Base-by-base conservation (phyloP, 2,113 vertebrate species). In the Saimiri boliviensis region DNA sequence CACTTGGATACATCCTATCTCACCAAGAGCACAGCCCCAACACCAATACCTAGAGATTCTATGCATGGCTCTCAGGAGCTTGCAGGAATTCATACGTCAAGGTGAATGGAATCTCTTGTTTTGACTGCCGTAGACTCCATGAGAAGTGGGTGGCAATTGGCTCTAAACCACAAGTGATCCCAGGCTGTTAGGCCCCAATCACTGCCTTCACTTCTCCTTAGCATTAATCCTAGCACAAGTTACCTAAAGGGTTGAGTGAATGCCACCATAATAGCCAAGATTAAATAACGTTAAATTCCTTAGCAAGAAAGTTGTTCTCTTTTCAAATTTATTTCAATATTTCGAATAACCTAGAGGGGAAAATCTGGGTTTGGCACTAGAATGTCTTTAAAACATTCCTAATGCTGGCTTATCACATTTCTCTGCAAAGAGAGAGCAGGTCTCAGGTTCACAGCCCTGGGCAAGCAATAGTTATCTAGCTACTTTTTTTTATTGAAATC, bases 291-390 rank as follows among this genome's bases (percentile, higher is more conserved):
- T 0, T 25, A 81, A 84, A 97, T 89, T 89, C 89, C 86, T 56
- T 56, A 86, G 45, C 76, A 70, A 84, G 95, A 95, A 97, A 68
- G 47, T 58, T 86, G 35, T 73, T 95, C 60, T 84, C 95, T 89
- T 95, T 94, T 83, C 73, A 96, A 87, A 91, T 84, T 63, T 73
- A 86, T 93, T 94, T 95, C 86, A 71, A 84, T 91, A 56, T 47
- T 74, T 93, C 74, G 71, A 79, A 83, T 58, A 54, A 81, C 84
- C 92, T 85, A 35, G 37, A 86, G 63, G 93, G 52, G n/a, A 73
- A 87, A 91, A 74, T 71, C 42, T 23, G 81, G 63, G 49, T 68
- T 94, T 52, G 58, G 32, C 32, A 84, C n/a, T 86, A 83, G 42
- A 42, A 70, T 35, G 2, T 54, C 76, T 95, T 93, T 52, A 45